Percentiles rank a stretch among this genome's conserved stretches.
Conservation (phyloP, 1,140 invertebrate genomes). For the Trichonephila clavipes region DNA sequence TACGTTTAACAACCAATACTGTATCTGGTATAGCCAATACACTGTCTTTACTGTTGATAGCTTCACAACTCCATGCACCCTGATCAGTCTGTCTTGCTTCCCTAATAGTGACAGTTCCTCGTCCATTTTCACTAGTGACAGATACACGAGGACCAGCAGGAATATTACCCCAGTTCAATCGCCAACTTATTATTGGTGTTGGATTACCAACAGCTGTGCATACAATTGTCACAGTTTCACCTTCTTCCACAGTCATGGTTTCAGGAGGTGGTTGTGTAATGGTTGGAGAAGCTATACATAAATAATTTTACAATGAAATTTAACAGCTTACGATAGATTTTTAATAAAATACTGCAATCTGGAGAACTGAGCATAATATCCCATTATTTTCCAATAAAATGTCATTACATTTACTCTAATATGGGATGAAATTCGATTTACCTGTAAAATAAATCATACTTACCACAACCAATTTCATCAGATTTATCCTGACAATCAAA, state of each 20-base stretch:
- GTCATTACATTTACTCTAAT: no score
- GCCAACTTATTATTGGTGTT: constrained; percentile 94
- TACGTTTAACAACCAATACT: constrained; percentile 89
- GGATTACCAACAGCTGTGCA: constrained; percentile 95
- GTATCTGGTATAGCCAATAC: constrained; percentile 94
- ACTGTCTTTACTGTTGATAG: constrained; percentile 91
- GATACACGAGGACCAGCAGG: constrained; percentile 89
- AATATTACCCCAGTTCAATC: constrained; percentile 98
- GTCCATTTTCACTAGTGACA: constrained; percentile 88
- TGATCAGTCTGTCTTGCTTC: constrained; percentile 88
- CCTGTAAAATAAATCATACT: constrained; percentile 80
- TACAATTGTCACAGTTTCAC: constrained; percentile 88
- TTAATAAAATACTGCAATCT: no score
- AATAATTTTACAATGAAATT: neutral
- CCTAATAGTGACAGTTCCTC: constrained; percentile 90
- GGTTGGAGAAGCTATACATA: constrained; percentile 83
- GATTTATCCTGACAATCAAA: constrained; percentile 92
- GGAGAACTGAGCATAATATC: no score
- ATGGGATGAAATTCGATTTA: no score
- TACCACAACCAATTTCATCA: constrained; percentile 96
- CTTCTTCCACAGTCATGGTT: constrained; percentile 85
- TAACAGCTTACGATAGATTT: no score
- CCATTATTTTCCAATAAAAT: no score
- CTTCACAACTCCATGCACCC: constrained; percentile 98
- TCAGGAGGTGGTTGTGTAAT: constrained; percentile 86